Base-by-base conservation (phyloP, 2,888 invertebrate genomes). In the Hydraecia micacea region DNA sequence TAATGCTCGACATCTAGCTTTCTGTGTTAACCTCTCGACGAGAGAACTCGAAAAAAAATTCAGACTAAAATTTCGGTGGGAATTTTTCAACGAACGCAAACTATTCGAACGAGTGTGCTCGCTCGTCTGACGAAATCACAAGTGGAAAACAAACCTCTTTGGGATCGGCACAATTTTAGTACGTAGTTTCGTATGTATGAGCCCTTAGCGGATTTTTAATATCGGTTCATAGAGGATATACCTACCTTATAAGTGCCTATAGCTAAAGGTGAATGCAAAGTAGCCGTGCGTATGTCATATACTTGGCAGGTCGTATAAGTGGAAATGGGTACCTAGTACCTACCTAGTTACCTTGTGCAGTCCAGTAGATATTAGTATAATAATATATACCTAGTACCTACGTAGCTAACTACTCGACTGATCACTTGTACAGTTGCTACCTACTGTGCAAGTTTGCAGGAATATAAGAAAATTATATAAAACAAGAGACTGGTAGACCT, bases 21-120 rank as follows among this genome's bases (percentile, higher is more conserved):
- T 93, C 94, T 94, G 95, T 95, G 94, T 93, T 93, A 93, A 92
- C 92, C 94, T 93, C 95, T 96, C 88, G 93, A 93, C 93, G 90
- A 79, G 89, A 91, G 91, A 93, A 93, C 81, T 88, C 79, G 87
- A 86, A 87, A 87, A 87, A 90, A 90, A 84, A 88, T 15, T 81
- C 79, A 63, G 82, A 84, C 83, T 75, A 81, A 78, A 76, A 73
- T 82, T 95, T 93, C 86, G 91, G 92, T 91, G 90, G 90, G 90
- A 93, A 92, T 93, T 93, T 95, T 91, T 89, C 77, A 86, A 83
- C 85, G 87, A 92, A 90, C 86, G 90, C 89, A 90, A 93, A 94
- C 93, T 93, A 93, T 93, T 93, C 89, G 88, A 91, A 91, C 89
- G 91, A 92, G 91, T 90, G 87, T 92, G 91, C 90, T 91, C 90